phyloP scores from a whole-genome alignment of 2,797 vertebrate species.

The Anableps anableps region DNA sequence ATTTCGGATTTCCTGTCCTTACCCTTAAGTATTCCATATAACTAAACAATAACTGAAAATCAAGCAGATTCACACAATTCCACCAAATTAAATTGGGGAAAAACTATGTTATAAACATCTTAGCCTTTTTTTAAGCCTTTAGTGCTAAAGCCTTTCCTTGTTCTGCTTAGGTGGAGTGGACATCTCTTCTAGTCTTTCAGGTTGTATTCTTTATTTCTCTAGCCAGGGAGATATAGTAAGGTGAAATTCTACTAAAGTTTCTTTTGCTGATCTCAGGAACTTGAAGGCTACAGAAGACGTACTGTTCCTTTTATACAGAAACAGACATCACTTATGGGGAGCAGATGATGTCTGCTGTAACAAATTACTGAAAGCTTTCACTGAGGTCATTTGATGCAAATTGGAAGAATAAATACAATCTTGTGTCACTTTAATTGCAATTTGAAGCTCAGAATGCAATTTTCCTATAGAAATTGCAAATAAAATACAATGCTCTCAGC shows the following conservation, averaged over 20 bases:
- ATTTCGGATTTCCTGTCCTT: background rate
- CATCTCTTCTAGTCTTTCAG: too few species aligned
- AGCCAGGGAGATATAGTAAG: too few species aligned
- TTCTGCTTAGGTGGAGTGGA: background rate
- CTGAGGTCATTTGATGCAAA: conserved; percentile 15
- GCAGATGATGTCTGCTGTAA: conserved; percentile 11
- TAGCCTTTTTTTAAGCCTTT: too few species aligned
- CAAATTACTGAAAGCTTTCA: conserved; percentile 19
- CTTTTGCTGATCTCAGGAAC: too few species aligned
- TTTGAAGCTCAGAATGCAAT: conserved; percentile 8
- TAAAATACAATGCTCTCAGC: background rate
- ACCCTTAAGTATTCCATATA: background rate
- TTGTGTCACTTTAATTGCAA: conserved; percentile 18
- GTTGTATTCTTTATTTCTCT: too few species aligned
- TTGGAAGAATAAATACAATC: conserved; percentile 12
- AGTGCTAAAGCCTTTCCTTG: too few species aligned
- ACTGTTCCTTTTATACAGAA: background rate
- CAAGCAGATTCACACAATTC: background rate
- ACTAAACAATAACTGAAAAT: background rate
- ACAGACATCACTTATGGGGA: background rate
- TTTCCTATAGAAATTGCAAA: background rate
- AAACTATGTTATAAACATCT: too few species aligned
- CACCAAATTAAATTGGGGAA: background rate
- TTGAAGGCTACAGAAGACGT: background rate
- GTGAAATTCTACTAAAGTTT: too few species aligned